Conservation (phyloP, 2,113 vertebrate species). For the Urocolius indicus region DNA sequence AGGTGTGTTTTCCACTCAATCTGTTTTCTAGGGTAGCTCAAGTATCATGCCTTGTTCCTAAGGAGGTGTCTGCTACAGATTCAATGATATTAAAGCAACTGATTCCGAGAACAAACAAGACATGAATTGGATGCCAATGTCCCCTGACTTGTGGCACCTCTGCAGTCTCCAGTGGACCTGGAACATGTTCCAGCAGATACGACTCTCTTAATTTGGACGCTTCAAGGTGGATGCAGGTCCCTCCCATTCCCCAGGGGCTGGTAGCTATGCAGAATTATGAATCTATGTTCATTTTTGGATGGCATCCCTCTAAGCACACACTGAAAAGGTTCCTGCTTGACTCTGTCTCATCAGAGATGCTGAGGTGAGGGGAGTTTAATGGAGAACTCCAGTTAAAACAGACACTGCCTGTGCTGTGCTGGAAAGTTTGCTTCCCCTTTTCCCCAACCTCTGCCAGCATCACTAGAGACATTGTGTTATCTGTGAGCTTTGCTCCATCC, state of each 20-base stretch:
- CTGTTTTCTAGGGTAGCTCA: neutral
- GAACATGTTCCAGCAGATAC: neutral
- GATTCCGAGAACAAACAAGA: fast-evolving
- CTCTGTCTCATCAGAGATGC: neutral
- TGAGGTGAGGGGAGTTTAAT: neutral
- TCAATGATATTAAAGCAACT: neutral
- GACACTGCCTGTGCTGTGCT: neutral
- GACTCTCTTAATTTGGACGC: neutral
- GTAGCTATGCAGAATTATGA: neutral
- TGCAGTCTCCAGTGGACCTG: neutral
- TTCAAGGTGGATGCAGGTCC: neutral
- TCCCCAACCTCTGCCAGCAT: neutral
- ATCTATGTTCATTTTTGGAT: neutral
- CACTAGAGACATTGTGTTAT: fast-evolving
- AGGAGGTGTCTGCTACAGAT: neutral
- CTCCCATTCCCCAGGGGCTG: neutral
- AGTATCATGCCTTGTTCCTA: neutral
- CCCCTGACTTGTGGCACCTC: neutral
- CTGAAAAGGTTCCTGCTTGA: neutral
- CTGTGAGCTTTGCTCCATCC: fast-evolving
- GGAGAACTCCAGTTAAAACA: neutral
- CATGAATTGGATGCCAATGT: fast-evolving
- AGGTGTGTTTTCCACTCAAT: neutral
- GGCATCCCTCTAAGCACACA: neutral
- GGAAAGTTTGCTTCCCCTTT: neutral